Evolutionary conservation across 2,113 vertebrate genomes (phyloP).

Genomic region (Cisticola juncidis): DNA sequence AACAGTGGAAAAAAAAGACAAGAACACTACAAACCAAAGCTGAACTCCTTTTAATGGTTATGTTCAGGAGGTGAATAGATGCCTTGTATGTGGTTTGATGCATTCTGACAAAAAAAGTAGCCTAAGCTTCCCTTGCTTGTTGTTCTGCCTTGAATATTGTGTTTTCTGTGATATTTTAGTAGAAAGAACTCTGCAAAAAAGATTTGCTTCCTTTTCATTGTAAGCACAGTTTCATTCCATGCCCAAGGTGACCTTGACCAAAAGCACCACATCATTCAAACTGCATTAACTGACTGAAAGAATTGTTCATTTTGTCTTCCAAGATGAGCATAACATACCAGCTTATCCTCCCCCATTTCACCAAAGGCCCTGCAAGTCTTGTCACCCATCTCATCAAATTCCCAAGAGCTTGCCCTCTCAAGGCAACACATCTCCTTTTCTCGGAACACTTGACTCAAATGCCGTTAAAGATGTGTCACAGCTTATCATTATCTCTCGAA

Average conservation of each 20-base stretch:
- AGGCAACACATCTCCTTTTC: background rate
- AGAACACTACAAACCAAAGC: background rate
- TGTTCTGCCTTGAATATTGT: background rate
- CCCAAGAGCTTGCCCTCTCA: background rate
- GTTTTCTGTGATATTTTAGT: background rate
- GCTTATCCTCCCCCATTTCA: background rate
- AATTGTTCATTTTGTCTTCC: background rate
- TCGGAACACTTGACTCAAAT: background rate
- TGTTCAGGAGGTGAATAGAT: background rate
- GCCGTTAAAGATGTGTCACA: background rate
- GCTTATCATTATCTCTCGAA: background rate
- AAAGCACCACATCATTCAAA: background rate
- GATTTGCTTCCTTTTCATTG: background rate
- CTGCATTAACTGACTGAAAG: background rate
- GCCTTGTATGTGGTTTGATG: background rate
- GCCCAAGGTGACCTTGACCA: constrained; percentile 2
- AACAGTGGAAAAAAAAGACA: background rate
- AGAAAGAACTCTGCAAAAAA: background rate
- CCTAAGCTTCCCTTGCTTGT: background rate
- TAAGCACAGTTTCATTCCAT: background rate
- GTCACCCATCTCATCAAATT: background rate
- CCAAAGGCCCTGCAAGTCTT: background rate
- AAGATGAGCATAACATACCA: background rate
- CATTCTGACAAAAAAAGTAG: background rate
- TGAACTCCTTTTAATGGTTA: background rate